Evolutionary conservation across 2,113 vertebrate genomes (phyloP).

Genomic region (Amphiprion percula): DNA sequence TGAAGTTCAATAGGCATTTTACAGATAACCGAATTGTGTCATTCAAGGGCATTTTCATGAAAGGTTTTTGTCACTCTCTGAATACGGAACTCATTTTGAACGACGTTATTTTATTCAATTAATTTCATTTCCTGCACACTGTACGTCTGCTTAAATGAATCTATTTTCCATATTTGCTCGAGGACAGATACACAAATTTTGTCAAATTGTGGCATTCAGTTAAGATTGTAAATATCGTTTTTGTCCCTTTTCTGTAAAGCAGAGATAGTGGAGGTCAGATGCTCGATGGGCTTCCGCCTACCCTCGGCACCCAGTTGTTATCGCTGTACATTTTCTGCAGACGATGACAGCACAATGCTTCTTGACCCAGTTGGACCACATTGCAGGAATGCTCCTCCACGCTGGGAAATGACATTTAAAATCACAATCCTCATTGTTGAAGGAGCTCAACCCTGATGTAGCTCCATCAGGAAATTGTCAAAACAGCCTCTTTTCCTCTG

Average conservation of each 20-base stretch:
- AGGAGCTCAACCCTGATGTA: conserved; percentile 54
- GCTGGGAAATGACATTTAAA: conserved; percentile 70
- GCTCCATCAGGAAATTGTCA: conserved; percentile 41
- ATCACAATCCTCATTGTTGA: conserved; percentile 62
- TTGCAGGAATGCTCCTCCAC: conserved; percentile 38
- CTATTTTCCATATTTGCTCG: background rate
- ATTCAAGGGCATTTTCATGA: conserved; percentile 21
- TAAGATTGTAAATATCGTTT: background rate
- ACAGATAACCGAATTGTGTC: conserved; percentile 23
- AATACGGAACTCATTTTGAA: conserved; percentile 11
- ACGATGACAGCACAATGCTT: conserved; percentile 56
- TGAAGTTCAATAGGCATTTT: conserved; percentile 20
- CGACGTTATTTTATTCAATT: conserved; percentile 17
- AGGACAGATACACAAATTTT: background rate
- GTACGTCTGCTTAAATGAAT: background rate
- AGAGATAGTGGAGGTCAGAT: conserved; percentile 20
- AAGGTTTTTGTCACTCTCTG: conserved; percentile 5
- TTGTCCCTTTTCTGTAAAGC: background rate
- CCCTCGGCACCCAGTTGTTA: conserved; percentile 30
- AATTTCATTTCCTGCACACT: background rate
- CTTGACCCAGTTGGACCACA: conserved; percentile 67
- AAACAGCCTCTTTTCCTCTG: conserved; percentile 26
- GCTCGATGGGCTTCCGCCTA: background rate
- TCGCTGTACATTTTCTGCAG: conserved; percentile 43
- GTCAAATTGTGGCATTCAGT: background rate